Base-by-base conservation (phyloP, 1,140 invertebrate species). In the Pentalonia nigronervosa region DNA sequence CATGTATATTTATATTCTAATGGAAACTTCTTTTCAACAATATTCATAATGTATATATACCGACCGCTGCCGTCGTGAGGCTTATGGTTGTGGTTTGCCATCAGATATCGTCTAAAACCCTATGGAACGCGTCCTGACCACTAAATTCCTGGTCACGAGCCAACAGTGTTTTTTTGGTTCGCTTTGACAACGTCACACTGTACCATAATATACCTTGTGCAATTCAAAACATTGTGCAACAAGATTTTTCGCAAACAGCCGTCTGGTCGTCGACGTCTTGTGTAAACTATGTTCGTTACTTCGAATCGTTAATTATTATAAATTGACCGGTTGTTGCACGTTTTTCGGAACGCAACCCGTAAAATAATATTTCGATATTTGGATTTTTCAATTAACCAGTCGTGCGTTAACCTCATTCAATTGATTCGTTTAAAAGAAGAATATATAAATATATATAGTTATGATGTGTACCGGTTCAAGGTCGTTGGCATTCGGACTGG, bases 61-160 rank as follows among this genome's bases (percentile, higher is more conserved):
- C 45, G n/a, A 76, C 90, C 67, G 23, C 50, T 45, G n/a, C 60
- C 60, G 14, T 76, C 56, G 30, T 41, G 45, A 17, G 45, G 90
- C 45, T 81, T 47, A 81, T 83, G 45, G 45, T 2, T 76, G 87
- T 56, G 88, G 47, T 92, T 83, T 83, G 11, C 47, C 91, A 53
- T 81, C 47, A 50, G 30, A 92, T 92, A 92, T 53, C 67, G 91
- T 83, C 76, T 47, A 50, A 83, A 53, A 91, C 76, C 60, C 36
- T 50, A 36, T 34, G n/a, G 45, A 76, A 91, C 56, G 56, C 34
- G 90, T 91, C 53, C 25, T 81, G 45, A 67, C 90, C 90, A 91
- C 90, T 91, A 91, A 91, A 91, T 53, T 81, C n/a, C 47, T 83
- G 91, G 91, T 92, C 76, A 92, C 60, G 91, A 81, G 91, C 76